These are phyloP conservation scores for Itoplectis maculator DNA, from an alignment of 2,888 invertebrate genomes.

Conservation along the genomic window DNA sequence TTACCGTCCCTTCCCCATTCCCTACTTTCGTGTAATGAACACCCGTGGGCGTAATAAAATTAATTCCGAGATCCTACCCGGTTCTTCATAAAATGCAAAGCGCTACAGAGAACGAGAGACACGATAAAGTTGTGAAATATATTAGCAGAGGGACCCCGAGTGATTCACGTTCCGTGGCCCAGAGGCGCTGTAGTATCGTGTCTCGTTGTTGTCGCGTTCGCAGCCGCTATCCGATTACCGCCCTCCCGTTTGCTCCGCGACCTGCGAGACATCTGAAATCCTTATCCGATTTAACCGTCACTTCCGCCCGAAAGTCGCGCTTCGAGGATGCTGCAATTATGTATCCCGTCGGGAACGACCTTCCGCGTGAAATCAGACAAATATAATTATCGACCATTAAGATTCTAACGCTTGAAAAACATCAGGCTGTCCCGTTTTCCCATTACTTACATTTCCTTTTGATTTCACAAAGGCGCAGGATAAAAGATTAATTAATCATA, in stretches of 20 bases:
- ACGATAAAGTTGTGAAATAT: not conserved
- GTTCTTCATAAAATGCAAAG: too few species aligned
- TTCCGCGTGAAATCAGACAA: too few species aligned
- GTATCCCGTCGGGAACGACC: too few species aligned
- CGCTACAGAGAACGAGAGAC: not conserved
- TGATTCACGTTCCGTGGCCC: constrained; percentile 3
- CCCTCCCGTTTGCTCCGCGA: not conserved
- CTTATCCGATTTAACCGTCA: constrained; percentile 1
- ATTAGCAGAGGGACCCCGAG: not conserved
- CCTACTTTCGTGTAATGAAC: not conserved
- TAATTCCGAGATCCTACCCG: not conserved
- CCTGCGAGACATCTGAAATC: not conserved
- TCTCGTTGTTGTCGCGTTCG: constrained; percentile 2
- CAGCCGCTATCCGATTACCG: not conserved
- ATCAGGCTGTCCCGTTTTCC: too few species aligned
- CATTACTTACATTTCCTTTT: too few species aligned
- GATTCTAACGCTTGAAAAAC: too few species aligned
- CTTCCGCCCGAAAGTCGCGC: too few species aligned
- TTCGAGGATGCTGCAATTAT: not conserved
- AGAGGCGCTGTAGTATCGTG: not conserved
- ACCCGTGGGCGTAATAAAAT: not conserved
- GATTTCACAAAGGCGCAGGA: too few species aligned
- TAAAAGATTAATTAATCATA: too few species aligned
- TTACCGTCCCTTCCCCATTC: too few species aligned
- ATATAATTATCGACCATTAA: too few species aligned